Percentiles rank a stretch among this genome's conserved stretches.
Conservation (phyloP, 2,888 invertebrate species). For the Ryuthela nishihirai region DNA sequence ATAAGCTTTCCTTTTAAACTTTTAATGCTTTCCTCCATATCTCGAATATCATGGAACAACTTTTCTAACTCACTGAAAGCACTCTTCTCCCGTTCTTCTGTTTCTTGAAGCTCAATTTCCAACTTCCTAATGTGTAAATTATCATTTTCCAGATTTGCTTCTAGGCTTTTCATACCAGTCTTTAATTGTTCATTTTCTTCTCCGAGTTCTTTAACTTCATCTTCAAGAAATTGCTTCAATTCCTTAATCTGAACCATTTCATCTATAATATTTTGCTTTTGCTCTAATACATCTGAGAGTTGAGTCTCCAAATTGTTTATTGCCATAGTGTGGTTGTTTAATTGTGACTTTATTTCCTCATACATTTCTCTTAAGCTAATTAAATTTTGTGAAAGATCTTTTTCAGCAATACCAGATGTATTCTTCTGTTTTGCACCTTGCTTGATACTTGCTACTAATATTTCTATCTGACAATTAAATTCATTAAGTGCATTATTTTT, state of each 20-base stretch:
- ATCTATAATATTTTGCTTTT: constrained; percentile 13
- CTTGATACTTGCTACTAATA: constrained; percentile 6
- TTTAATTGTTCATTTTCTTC: constrained; percentile 25
- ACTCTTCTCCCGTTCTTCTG: constrained; percentile 20
- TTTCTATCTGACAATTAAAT: constrained; percentile 18
- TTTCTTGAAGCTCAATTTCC: constrained; percentile 18
- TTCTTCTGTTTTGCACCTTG: constrained; percentile 15
- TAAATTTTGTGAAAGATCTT: constrained; percentile 8
- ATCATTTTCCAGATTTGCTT: background rate
- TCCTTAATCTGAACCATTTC: constrained; percentile 22
- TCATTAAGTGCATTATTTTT: constrained; percentile 10
- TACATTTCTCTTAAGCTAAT: constrained; percentile 5
- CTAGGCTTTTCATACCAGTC: background rate
- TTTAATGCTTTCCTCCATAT: too few species aligned
- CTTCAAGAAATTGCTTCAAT: constrained; percentile 26
- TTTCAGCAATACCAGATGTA: constrained; percentile 6
- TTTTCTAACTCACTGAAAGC: too few species aligned
- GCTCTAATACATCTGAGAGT: background rate
- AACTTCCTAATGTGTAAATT: background rate
- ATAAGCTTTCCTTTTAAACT: too few species aligned
- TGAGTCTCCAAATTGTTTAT: constrained; percentile 6
- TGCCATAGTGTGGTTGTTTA: background rate
- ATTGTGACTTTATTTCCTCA: constrained; percentile 6
- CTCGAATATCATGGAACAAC: too few species aligned
- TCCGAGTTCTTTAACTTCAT: constrained; percentile 20